Evolutionary conservation across 2,113 vertebrate genomes (phyloP).

Genomic region (Cochlearius cochlearius): DNA sequence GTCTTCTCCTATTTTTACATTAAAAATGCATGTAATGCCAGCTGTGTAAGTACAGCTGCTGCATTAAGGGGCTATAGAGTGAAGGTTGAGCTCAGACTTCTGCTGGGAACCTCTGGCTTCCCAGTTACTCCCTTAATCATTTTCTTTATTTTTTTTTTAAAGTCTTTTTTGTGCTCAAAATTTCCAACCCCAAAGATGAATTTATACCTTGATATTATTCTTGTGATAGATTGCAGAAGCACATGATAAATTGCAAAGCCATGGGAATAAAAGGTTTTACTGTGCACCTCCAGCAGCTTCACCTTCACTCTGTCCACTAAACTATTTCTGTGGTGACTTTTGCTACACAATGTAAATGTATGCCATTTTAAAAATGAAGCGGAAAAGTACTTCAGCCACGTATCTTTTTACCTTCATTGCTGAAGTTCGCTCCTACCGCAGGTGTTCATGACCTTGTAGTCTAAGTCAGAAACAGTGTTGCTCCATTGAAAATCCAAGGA

Average conservation of each 20-base stretch:
- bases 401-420: background rate
- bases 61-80: background rate
- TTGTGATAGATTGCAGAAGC: background rate
- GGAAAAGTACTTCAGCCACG: background rate
- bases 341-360: background rate
- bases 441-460: background rate
- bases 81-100: background rate
- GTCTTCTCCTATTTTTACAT: background rate
- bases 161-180: background rate
- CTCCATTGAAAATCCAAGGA: background rate
- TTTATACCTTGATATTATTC: background rate
- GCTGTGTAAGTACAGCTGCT: background rate
- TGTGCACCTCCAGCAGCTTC: background rate
- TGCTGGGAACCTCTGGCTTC: background rate
- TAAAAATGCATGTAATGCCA: background rate
- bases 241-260: background rate
- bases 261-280: background rate
- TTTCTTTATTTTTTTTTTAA: background rate
- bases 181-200: background rate
- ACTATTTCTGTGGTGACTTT: background rate
- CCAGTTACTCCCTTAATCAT: background rate
- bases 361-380: background rate
- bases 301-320: background rate
- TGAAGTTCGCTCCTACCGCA: background rate
- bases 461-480: background rate